Conservation (phyloP, 2,113 vertebrate genomes). For the Macrotus californicus region DNA sequence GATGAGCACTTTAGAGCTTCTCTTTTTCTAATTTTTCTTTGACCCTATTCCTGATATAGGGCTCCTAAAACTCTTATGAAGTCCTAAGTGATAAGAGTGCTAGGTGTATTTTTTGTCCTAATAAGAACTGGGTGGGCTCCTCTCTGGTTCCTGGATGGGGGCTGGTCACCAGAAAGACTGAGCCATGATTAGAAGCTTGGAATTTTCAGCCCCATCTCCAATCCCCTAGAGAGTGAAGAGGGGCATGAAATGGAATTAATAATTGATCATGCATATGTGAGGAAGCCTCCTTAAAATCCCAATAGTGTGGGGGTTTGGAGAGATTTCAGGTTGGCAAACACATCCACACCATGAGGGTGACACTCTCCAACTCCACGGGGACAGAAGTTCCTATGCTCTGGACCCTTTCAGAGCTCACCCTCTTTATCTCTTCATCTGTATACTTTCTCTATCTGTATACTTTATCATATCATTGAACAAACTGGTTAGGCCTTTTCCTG, state of each 20-base stretch:
- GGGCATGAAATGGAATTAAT: not conserved
- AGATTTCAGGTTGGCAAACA: not conserved
- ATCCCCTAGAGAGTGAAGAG: not conserved
- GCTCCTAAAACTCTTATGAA: not conserved
- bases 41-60: not conserved
- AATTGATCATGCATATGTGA: not conserved
- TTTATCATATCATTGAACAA: not conserved
- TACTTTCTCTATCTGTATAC: not conserved
- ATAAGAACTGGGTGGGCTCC: not conserved
- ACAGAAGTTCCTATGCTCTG: not conserved
- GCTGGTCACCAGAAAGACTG: not conserved
- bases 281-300: not conserved
- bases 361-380: not conserved
- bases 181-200: not conserved
- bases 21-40: not conserved
- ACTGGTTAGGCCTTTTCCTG: not conserved
- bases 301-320: not conserved
- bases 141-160: not conserved
- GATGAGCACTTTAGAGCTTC: not conserved
- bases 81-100: not conserved
- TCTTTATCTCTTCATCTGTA: not conserved
- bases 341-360: not conserved
- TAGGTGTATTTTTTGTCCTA: not conserved
- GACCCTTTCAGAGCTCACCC: not conserved
- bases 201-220: not conserved